phyloP scores from a whole-genome alignment of 2,888 invertebrate species.

The Exocentrus adspersus region DNA sequence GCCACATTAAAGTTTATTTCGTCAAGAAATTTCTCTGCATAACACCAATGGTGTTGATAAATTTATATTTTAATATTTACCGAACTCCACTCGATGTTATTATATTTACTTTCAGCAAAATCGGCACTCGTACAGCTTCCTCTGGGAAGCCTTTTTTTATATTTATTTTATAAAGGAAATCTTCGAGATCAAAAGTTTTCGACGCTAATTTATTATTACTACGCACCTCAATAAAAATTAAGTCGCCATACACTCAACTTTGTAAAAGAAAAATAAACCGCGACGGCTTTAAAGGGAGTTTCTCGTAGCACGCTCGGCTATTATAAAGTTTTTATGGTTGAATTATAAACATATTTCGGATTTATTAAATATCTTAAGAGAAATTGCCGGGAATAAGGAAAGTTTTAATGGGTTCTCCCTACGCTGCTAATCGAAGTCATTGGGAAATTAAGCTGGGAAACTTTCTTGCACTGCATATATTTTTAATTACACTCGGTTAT shows the following conservation, averaged over 20 bases:
- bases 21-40: neutral
- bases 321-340: slow-evolving; percentile 19
- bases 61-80: slow-evolving; percentile 13
- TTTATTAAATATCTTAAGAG: slow-evolving; percentile 19
- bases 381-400: neutral
- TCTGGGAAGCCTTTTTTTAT: neutral
- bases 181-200: slow-evolving; percentile 20
- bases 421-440: neutral
- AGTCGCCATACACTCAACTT: neutral
- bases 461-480: neutral
- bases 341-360: slow-evolving; percentile 17
- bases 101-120: slow-evolving; percentile 6
- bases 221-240: slow-evolving; percentile 7
- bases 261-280: slow-evolving; percentile 22
- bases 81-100: slow-evolving; percentile 1
- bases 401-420: slow-evolving; percentile 4
- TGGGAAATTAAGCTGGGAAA: neutral
- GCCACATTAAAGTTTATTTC: neutral
- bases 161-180: slow-evolving; percentile 3
- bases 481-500: too few species aligned
- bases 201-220: slow-evolving; percentile 10
- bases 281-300: neutral
- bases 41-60: neutral
- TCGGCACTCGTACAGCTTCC: neutral
- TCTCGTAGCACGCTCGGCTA: neutral